Percentiles rank a stretch among this genome's conserved stretches.
Conservation (phyloP, 2,113 vertebrate species). For the Caracal caracal region DNA sequence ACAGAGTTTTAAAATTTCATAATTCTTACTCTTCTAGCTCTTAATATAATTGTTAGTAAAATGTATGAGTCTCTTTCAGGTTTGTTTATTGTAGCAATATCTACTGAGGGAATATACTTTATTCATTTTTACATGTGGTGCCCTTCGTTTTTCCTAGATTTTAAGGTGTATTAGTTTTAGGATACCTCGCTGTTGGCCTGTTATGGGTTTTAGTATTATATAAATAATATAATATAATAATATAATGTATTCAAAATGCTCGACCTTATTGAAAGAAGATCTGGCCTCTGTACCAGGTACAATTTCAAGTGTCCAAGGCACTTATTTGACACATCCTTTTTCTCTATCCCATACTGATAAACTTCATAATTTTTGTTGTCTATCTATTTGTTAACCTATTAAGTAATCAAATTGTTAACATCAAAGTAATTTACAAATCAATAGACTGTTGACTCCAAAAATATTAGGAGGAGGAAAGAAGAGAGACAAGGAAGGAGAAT, state of each 20-base stretch:
- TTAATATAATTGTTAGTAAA: constrained; percentile 26
- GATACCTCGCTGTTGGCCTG: background rate
- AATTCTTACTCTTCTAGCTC: constrained; percentile 10
- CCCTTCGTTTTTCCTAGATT: background rate
- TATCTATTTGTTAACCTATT: background rate
- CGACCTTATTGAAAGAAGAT: background rate
- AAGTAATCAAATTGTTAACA: background rate
- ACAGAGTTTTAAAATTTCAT: constrained; percentile 25
- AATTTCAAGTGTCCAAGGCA: background rate
- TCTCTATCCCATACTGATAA: background rate
- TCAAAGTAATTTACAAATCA: background rate
- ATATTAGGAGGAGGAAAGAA: background rate
- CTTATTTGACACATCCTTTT: background rate
- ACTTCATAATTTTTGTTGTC: background rate
- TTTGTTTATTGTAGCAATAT: constrained; percentile 3
- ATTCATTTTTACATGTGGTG: background rate
- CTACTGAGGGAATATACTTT: background rate
- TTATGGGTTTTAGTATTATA: background rate
- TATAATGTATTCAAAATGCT: background rate
- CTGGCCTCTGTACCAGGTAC: background rate
- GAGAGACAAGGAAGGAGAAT: background rate
- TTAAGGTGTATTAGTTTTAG: background rate
- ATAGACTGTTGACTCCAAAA: background rate
- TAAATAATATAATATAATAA: background rate
- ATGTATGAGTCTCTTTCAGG: background rate